Conservation (phyloP, 2,797 vertebrate genomes). For the Vultur gryphus region DNA sequence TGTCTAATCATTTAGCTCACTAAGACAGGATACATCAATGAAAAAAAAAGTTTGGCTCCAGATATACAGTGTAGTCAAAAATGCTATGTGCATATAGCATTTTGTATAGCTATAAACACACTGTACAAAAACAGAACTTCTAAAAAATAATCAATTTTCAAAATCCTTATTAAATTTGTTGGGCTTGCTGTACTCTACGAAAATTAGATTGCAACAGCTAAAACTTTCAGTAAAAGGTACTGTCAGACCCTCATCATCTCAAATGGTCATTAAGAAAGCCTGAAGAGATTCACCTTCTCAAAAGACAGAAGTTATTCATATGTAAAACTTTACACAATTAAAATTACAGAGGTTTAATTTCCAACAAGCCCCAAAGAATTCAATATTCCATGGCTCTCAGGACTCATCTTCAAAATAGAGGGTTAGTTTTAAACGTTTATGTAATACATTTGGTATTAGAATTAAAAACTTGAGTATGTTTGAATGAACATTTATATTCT, state of each 20-base stretch:
- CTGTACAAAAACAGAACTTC: background rate
- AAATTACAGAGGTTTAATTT: constrained; percentile 69
- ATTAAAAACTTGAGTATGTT: constrained; percentile 41
- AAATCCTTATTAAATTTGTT: constrained; percentile 2
- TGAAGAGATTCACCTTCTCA: constrained; percentile 39
- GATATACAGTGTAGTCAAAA: background rate
- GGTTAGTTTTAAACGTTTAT: constrained; percentile 45
- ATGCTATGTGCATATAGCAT: background rate
- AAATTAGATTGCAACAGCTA: constrained; percentile 59
- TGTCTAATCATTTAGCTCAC: background rate
- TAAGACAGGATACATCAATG: background rate
- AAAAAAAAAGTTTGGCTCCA: background rate
- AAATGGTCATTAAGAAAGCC: constrained; percentile 57
- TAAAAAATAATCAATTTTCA: background rate
- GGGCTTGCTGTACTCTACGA: constrained; percentile 36
- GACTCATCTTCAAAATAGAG: constrained; percentile 26
- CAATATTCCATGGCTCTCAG: constrained; percentile 56
- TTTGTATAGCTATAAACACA: background rate
- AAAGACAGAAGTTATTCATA: constrained; percentile 71
- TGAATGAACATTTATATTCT: constrained; percentile 45
- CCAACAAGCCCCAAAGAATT: constrained; percentile 67
- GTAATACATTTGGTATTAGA: constrained; percentile 45
- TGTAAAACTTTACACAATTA: constrained; percentile 69
- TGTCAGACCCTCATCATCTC: constrained; percentile 51
- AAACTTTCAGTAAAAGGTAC: constrained; percentile 57